Evolutionary conservation across 2,113 vertebrate genomes (phyloP).

Genomic region (Leptodactylus fuscus): DNA sequence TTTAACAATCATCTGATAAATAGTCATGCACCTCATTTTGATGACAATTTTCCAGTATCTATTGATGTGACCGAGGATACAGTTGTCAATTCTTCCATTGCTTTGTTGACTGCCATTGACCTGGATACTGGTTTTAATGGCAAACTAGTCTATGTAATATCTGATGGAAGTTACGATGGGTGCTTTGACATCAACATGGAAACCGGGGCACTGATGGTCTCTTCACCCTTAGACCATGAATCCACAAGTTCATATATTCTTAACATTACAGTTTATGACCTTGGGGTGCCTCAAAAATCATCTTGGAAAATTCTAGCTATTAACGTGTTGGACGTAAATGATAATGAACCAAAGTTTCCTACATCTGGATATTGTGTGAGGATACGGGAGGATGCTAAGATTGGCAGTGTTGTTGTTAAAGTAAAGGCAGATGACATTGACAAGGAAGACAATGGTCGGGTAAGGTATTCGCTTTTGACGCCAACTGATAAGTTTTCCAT

Average conservation of each 20-base stretch:
- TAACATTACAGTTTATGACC: slow-evolving; percentile 91
- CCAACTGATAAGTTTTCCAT: slow-evolving; percentile 84
- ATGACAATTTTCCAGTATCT: slow-evolving; percentile 80
- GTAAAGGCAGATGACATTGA: slow-evolving; percentile 83
- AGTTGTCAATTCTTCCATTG: slow-evolving; percentile 77
- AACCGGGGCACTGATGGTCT: slow-evolving; percentile 82
- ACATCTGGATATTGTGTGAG: slow-evolving; percentile 82
- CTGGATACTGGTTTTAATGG: slow-evolving; percentile 87
- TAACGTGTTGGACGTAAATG: slow-evolving; percentile 90
- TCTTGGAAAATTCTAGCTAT: slow-evolving; percentile 91
- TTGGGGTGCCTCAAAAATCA: slow-evolving; percentile 86
- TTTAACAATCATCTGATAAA: slow-evolving; percentile 87
- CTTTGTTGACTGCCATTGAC: slow-evolving; percentile 83
- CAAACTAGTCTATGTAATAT: slow-evolving; percentile 85
- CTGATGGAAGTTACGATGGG: slow-evolving; percentile 90
- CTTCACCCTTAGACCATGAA: slow-evolving; percentile 88
- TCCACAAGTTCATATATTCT: slow-evolving; percentile 87
- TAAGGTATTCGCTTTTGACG: slow-evolving; percentile 84
- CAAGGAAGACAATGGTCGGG: slow-evolving; percentile 76
- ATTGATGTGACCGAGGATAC: slow-evolving; percentile 83
- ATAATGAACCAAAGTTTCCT: slow-evolving; percentile 86
- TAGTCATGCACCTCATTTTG: slow-evolving; percentile 85
- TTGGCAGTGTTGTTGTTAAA: slow-evolving; percentile 80
- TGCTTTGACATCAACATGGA: slow-evolving; percentile 88
- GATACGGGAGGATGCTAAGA: slow-evolving; percentile 81